Percentiles rank a stretch among this genome's conserved stretches.
Evolutionary conservation across 2,113 vertebrate genomes (phyloP).

Genomic region (Pipa parva): DNA sequence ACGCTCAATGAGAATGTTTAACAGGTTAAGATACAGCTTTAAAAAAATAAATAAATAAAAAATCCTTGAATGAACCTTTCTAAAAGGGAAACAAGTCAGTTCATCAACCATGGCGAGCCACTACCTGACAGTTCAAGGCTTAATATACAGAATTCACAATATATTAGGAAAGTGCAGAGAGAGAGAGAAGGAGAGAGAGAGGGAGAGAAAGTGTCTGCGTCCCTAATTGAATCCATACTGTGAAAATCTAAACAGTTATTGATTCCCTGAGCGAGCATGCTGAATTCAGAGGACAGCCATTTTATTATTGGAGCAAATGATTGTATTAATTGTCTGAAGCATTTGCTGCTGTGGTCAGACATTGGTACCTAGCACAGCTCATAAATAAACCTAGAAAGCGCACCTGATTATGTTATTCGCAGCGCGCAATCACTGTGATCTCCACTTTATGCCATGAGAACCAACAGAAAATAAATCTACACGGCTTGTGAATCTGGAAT

Average conservation of each 20-base stretch:
- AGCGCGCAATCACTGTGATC: neutral
- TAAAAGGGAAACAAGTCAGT: too few species aligned
- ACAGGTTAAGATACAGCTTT: too few species aligned
- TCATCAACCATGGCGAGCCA: too few species aligned
- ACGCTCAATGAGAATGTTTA: too few species aligned
- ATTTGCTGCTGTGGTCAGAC: neutral
- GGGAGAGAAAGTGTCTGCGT: conserved; percentile 8
- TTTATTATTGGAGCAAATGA: conserved; percentile 11
- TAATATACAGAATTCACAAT: neutral
- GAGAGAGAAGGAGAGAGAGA: conserved; percentile 40
- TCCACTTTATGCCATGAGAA: neutral
- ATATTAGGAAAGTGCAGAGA: conserved; percentile 24
- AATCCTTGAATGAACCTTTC: too few species aligned
- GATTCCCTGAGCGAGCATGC: conserved; percentile 35
- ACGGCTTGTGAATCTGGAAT: neutral
- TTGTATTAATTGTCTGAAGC: conserved; percentile 30
- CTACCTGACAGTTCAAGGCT: too few species aligned
- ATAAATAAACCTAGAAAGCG: conserved; percentile 15
- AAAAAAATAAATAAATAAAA: too few species aligned
- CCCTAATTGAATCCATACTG: conserved; percentile 43
- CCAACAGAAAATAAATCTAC: neutral
- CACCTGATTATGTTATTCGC: neutral
- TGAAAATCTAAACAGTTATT: conserved; percentile 46
- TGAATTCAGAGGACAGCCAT: conserved; percentile 34
- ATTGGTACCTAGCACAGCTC: neutral